These are phyloP conservation scores for Serilophus lunatus DNA, from an alignment of 2,113 vertebrate species.

Conservation along the genomic window DNA sequence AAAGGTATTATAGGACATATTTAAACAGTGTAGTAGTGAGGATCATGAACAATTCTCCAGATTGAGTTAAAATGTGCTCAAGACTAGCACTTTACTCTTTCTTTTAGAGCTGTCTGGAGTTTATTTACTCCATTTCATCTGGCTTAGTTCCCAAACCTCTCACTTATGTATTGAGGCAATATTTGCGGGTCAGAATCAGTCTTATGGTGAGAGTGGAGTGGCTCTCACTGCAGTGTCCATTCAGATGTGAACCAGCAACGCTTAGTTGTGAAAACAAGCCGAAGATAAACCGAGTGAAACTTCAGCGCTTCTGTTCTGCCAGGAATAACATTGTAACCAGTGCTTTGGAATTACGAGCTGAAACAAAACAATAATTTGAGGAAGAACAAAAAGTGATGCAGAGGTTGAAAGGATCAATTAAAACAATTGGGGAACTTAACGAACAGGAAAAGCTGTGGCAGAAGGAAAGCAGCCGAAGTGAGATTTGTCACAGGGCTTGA, in stretches of 20 bases:
- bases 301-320: slow-evolving; percentile 23
- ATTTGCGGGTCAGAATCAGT: not conserved
- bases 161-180: not conserved
- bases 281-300: slow-evolving; percentile 30
- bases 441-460: slow-evolving; percentile 28
- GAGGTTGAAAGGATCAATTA: slow-evolving; percentile 51
- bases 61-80: not conserved
- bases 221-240: not conserved
- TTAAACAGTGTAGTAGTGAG: not conserved
- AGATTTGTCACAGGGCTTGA: not conserved
- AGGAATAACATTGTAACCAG: slow-evolving; percentile 10
- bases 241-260: not conserved
- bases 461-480: not conserved
- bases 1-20: not conserved
- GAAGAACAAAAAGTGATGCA: slow-evolving; percentile 7
- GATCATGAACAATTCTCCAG: not conserved
- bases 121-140: not conserved
- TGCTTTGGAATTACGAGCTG: not conserved
- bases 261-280: slow-evolving; percentile 11
- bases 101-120: not conserved
- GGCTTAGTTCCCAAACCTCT: not conserved
- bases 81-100: not conserved
- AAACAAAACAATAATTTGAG: slow-evolving; percentile 55
- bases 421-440: slow-evolving; percentile 33
- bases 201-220: not conserved